Conservation (phyloP, 2,113 vertebrate species). For the Crotalus horridus region DNA sequence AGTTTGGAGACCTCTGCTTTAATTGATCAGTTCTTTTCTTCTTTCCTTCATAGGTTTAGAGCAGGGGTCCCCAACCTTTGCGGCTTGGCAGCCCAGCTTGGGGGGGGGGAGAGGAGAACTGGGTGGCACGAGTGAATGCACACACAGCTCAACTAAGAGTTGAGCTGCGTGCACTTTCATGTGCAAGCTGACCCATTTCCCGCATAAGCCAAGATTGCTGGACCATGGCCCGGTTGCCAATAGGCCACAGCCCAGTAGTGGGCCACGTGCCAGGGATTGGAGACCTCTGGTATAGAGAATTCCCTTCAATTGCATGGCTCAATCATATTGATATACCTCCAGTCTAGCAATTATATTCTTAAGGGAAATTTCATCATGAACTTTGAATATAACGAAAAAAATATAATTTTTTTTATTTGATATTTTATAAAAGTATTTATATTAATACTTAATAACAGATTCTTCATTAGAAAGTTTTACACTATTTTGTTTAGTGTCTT, state of each 20-base stretch:
- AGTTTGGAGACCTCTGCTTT: too few species aligned
- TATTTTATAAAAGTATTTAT: background rate
- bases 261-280: background rate
- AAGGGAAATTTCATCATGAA: background rate
- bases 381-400: background rate
- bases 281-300: background rate
- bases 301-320: background rate
- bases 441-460: background rate
- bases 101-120: background rate
- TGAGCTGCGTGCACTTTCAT: background rate
- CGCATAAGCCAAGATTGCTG: rapidly evolving
- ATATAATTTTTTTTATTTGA: background rate
- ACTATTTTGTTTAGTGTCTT: background rate
- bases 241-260: background rate
- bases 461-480: background rate
- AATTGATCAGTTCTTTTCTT: background rate
- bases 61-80: background rate
- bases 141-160: background rate
- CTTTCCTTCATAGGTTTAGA: background rate
- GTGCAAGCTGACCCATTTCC: background rate
- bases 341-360: background rate
- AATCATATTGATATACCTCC: background rate
- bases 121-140: background rate
- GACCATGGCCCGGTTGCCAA: too few species aligned
- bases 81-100: background rate